Percentiles rank a stretch among this genome's conserved stretches.
Conservation (phyloP, 2,113 vertebrate genomes). For the Corythoichthys intestinalis region DNA sequence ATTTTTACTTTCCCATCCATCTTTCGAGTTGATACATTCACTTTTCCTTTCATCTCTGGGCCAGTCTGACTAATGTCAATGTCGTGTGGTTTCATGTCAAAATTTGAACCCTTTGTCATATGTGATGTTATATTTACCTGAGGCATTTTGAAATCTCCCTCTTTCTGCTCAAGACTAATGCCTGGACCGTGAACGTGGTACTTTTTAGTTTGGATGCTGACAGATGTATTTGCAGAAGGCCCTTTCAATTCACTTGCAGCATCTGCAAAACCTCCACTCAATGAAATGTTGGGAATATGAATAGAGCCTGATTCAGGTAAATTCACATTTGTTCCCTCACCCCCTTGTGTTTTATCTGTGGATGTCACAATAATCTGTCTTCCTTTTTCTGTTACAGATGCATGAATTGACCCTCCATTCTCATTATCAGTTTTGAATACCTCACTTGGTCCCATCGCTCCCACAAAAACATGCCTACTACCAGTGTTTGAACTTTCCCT, state of each 20-base stretch:
- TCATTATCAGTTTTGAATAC: conserved; percentile 31
- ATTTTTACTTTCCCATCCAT: conserved; percentile 7
- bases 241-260: conserved; percentile 29
- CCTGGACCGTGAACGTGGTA: background rate
- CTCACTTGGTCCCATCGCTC: conserved; percentile 20
- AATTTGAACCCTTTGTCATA: background rate
- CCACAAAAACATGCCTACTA: conserved; percentile 30
- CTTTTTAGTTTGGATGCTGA: background rate
- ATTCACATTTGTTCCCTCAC: conserved; percentile 30
- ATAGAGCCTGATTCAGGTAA: conserved; percentile 35
- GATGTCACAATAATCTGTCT: conserved; percentile 36
- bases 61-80: conserved; percentile 5
- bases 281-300: conserved; percentile 21
- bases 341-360: conserved; percentile 28
- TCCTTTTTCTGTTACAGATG: conserved; percentile 40
- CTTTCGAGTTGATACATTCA: conserved; percentile 17
- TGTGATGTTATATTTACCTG: conserved; percentile 5
- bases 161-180: background rate
- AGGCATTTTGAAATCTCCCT: conserved; percentile 2
- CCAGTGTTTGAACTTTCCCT: conserved; percentile 37
- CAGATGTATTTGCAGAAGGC: background rate
- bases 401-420: conserved; percentile 35
- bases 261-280: conserved; percentile 15
- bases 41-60: conserved; percentile 3
- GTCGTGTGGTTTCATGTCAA: background rate